Evolutionary conservation across 2,797 vertebrate species (phyloP).

Genomic region (Macrochelys suwanniensis): DNA sequence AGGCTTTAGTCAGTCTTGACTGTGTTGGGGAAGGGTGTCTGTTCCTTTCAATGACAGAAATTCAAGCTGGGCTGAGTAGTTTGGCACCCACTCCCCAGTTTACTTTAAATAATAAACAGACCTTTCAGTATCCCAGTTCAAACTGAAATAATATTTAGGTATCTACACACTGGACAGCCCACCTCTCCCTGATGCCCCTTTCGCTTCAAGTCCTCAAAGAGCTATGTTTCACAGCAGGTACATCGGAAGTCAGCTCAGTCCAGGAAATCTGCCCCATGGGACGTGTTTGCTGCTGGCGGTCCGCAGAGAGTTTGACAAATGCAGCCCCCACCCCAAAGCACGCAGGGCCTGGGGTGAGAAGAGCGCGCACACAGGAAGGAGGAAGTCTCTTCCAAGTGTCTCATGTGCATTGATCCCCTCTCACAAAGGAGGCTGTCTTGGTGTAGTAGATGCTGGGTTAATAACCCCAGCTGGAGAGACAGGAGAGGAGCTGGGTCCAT

Average conservation of each 20-base stretch:
- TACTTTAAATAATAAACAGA: constrained; percentile 68
- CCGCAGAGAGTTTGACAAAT: neutral
- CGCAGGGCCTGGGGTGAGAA: neutral
- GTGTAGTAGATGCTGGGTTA: constrained; percentile 11
- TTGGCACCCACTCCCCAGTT: constrained; percentile 59
- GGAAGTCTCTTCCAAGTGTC: constrained; percentile 31
- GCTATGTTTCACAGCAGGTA: constrained; percentile 62
- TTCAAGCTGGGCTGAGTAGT: constrained; percentile 21
- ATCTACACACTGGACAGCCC: constrained; percentile 72
- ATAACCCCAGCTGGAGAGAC: neutral
- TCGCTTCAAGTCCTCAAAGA: constrained; percentile 62
- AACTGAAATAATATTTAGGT: constrained; percentile 74
- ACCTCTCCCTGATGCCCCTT: constrained; percentile 43
- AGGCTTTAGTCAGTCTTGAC: neutral
- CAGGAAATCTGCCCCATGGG: constrained; percentile 27
- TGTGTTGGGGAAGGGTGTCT: neutral
- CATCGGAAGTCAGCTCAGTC: constrained; percentile 38
- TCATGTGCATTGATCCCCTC: constrained; percentile 3
- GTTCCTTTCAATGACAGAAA: constrained; percentile 54
- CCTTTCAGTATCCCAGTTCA: constrained; percentile 68
- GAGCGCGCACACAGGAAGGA: constrained; percentile 50
- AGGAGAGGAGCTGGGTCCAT: constrained; percentile 54
- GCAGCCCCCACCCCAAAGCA: constrained; percentile 24
- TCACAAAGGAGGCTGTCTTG: neutral
- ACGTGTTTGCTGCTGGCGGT: neutral